These are phyloP conservation scores for Parnassius glacialis DNA, from an alignment of 2,888 invertebrate genomes.

Conservation along the genomic window DNA sequence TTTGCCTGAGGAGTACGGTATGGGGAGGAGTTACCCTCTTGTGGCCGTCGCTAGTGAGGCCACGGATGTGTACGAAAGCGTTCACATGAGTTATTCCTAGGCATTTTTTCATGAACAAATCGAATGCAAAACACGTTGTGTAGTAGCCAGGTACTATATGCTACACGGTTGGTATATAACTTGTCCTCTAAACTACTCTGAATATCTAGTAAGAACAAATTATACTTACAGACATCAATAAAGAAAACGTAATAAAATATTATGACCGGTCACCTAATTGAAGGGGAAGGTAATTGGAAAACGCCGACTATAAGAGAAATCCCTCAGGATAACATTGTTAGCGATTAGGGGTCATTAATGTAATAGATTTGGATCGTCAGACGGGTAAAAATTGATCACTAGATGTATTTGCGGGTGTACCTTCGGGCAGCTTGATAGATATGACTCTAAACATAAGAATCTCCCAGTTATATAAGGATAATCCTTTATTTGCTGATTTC, in stretches of 20 bases:
- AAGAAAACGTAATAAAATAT: neutral
- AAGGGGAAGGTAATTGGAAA: constrained; percentile 9
- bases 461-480: neutral
- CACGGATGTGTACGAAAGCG: too few species aligned
- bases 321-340: constrained; percentile 7
- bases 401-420: neutral
- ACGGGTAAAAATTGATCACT: constrained; percentile 1
- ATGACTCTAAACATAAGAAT: constrained; percentile 3
- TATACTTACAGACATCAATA: neutral
- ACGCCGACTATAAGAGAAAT: neutral
- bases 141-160: neutral
- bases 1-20: too few species aligned
- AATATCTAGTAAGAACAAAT: too few species aligned
- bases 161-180: neutral
- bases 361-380: constrained; percentile 8
- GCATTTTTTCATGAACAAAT: too few species aligned
- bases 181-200: neutral
- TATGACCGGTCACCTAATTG: constrained; percentile 2
- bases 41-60: too few species aligned
- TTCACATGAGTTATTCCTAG: too few species aligned
- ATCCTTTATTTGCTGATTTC: neutral
- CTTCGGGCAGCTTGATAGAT: constrained; percentile 4
- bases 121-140: neutral
- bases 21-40: too few species aligned
- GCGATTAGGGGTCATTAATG: constrained; percentile 15